Evolutionary conservation across 2,888 invertebrate species (phyloP).

Genomic region (Drosophila kuntzei): DNA sequence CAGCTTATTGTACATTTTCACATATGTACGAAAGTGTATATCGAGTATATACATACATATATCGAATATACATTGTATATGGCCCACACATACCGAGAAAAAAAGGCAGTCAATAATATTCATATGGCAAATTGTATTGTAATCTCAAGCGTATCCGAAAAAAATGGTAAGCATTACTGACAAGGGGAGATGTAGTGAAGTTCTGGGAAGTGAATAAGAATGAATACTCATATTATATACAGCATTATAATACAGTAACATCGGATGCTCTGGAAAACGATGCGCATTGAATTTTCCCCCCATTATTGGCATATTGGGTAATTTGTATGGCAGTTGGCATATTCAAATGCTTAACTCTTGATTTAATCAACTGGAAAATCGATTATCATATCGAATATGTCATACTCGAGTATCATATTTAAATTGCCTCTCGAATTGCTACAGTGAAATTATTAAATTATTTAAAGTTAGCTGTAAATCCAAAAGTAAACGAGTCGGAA

Average conservation of each 20-base stretch:
- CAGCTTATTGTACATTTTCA: conserved; percentile 24
- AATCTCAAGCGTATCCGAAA: conserved; percentile 30
- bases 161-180: too few relatives aligned
- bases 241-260: conserved; percentile 21
- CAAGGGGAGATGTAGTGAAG: background rate
- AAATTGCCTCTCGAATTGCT: conserved; percentile 1
- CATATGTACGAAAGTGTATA: background rate
- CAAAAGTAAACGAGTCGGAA: background rate
- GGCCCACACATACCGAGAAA: background rate
- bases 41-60: conserved; percentile 2
- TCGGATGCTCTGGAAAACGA: conserved; percentile 2
- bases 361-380: conserved; percentile 51
- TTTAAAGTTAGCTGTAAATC: background rate
- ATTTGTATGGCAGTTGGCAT: conserved; percentile 26
- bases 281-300: conserved; percentile 1
- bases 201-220: conserved; percentile 11
- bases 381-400: conserved; percentile 15
- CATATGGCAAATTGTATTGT: conserved; percentile 46
- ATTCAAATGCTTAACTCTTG: conserved; percentile 22
- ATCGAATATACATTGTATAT: conserved; percentile 1
- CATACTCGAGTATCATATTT: conserved; percentile 4
- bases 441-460: conserved; percentile 1
- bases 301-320: conserved; percentile 1
- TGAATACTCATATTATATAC: conserved; percentile 20
- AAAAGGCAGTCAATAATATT: conserved; percentile 38